phyloP scores from a whole-genome alignment of 2,888 invertebrate genomes.

The Panopea generosa region DNA sequence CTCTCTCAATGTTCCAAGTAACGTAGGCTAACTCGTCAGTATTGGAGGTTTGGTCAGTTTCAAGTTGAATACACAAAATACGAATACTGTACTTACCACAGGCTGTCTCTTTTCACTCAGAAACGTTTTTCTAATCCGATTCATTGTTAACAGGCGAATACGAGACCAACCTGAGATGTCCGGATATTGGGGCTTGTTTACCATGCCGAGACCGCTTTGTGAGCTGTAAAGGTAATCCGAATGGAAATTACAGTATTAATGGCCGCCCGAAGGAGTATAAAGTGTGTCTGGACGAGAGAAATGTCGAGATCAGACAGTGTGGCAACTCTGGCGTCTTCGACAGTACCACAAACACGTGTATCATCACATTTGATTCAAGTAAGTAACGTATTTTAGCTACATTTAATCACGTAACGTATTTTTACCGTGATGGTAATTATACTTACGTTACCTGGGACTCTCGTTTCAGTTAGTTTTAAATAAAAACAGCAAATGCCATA shows the following conservation, averaged over 20 bases:
- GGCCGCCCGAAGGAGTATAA: slow-evolving; percentile 66
- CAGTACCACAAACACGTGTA: slow-evolving; percentile 47
- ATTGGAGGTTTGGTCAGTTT: too few species aligned
- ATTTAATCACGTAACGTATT: too few species aligned
- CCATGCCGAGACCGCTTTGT: slow-evolving; percentile 65
- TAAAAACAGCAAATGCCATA: too few species aligned
- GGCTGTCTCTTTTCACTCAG: too few species aligned
- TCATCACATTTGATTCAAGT: slow-evolving; percentile 62
- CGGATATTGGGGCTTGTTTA: slow-evolving; percentile 56
- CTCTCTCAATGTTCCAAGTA: too few species aligned
- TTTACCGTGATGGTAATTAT: too few species aligned
- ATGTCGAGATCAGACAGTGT: slow-evolving; percentile 64
- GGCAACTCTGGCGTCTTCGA: slow-evolving; percentile 68
- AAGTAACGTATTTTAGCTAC: slow-evolving; percentile 38
- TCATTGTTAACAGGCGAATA: slow-evolving; percentile 64
- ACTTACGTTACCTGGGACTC: too few species aligned
- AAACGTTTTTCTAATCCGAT: too few species aligned
- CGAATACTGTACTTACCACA: too few species aligned
- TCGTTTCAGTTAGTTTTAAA: too few species aligned
- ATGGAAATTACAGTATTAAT: slow-evolving; percentile 70
- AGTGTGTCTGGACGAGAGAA: slow-evolving; percentile 69
- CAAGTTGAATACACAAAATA: too few species aligned
- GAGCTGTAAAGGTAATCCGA: slow-evolving; percentile 66
- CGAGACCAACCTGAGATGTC: slow-evolving; percentile 63
- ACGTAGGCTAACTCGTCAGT: too few species aligned